Evolutionary conservation across 2,888 invertebrate genomes (phyloP), one percentile per base, ranked within the genome.

Genomic region (Mongoloraphidia duomilia): DNA sequence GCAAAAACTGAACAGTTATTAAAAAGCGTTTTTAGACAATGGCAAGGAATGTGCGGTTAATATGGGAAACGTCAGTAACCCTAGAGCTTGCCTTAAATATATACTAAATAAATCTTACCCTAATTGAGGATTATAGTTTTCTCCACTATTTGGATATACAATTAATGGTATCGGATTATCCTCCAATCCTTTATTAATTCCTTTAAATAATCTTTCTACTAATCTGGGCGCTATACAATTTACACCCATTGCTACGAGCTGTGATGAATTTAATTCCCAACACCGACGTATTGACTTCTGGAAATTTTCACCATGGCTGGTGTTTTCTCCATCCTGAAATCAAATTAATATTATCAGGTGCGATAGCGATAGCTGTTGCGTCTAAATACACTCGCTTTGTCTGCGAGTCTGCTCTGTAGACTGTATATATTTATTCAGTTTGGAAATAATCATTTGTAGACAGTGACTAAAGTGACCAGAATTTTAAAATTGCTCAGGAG

Each of bases 121-220:
- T 61, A 76, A 74, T 60, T 76, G 73, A 48, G 80, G 75, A 59
- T 76, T 77, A 71, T 85, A 90, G 61, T 74, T 77, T 67, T 89
- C 89, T 46, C 94, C 94, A 59, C 90, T 91, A 65, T 95, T 95
- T 4, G 95, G 93, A 68, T 95, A 95, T 33, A 86, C 89, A 50
- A 95, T 80, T 49, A 93, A 70, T 3, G 89, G 87, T 51, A 89
- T 76, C 46, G 64, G 66, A 37, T 65, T 62, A 12, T 70, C 65
- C 56, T 65, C 62, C 39, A 69, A 63, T 34, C 66, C 66, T 11
- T 67, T 69, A 56, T 77, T 77, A 54, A 80, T 64, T 41, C 70
- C 68, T 55, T 70, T 66, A 41, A 88, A 67, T 43, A 89, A 66
- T 1, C 75, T 63, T 12, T 75, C 72, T 8, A 87, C 79, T 58